Evolutionary conservation across 1,140 invertebrate genomes (phyloP).

Genomic region (Zaprionus nigranus): DNA sequence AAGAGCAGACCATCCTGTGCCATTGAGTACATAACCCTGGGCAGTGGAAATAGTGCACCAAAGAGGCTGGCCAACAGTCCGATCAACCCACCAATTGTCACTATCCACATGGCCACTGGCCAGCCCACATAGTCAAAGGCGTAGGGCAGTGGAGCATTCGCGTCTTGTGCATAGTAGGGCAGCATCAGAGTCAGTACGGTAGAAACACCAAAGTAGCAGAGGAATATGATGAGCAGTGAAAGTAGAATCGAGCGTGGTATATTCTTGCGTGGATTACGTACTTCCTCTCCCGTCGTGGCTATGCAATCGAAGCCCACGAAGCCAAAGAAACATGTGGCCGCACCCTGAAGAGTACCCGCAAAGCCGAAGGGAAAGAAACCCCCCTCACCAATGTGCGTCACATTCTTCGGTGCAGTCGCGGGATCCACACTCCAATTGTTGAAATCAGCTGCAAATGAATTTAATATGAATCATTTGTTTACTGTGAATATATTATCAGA

Average conservation of each 20-base stretch:
- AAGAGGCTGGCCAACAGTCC: constrained; percentile 91
- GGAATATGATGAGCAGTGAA: constrained; percentile 91
- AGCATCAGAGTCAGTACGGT: constrained; percentile 93
- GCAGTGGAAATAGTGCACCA: constrained; percentile 93
- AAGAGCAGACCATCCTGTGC: constrained; percentile 93
- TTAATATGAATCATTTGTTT: not conserved
- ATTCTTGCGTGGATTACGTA: constrained; percentile 92
- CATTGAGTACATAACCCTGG: constrained; percentile 94
- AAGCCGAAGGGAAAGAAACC: constrained; percentile 90
- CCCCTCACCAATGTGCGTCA: constrained; percentile 84
- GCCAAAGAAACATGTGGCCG: constrained; percentile 97
- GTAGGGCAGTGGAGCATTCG: constrained; percentile 89
- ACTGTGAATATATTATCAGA: not conserved
- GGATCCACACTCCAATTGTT: constrained; percentile 62
- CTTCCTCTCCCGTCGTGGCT: constrained; percentile 89
- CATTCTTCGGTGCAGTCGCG: constrained; percentile 21
- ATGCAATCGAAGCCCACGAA: constrained; percentile 98
- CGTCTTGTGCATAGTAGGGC: constrained; percentile 91
- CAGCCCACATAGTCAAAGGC: constrained; percentile 90
- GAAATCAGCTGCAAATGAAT: constrained; percentile 51
- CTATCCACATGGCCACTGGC: constrained; percentile 89
- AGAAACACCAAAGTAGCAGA: constrained; percentile 93
- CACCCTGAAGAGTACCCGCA: constrained; percentile 89
- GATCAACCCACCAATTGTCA: constrained; percentile 91
- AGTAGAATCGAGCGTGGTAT: constrained; percentile 94